Base-by-base conservation (phyloP, 2,113 vertebrate species). In the Terrapene triunguis region DNA sequence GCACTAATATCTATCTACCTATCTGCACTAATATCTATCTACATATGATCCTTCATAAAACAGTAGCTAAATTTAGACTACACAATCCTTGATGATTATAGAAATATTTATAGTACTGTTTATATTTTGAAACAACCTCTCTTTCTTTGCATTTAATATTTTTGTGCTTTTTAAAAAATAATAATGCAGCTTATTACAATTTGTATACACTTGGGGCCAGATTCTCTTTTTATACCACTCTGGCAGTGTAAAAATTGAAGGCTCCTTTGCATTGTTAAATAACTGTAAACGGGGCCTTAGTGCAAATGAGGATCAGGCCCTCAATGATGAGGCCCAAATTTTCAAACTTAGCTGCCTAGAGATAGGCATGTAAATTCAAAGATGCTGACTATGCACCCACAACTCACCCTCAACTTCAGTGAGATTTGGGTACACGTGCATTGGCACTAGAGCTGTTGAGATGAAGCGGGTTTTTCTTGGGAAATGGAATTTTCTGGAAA, bases 141-240 rank as follows among this genome's bases (percentile, higher is more conserved):
- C 3, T 80, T 11, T 53, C 35, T 38, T 35, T 24, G 27, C 35
- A 53, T 38, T 11, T 25, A n/a, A 22, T 14, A 38, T 53, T 81
- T 81, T 25, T 81, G 35, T 54, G 80, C 10, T 32, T 54, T 51
- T 32, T 32, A 14, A 32, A 32, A 62, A 81, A 12, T n/a, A 81
- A 81, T 54, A 54, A 22, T 8, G 24, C 69, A 72, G 8, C n/a
- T 69, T 59, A 16, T 51, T 5, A 27, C 2, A 3, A 5, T 44
- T 17, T 9, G 4, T 0, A 0, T 24, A 29, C 3, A 8, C 17
- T 44, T 76, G 89, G 91, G 76, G 50, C 2, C n/a, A 38, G 10
- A 81, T 87, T 14, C 4, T 72, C 53, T 87, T 80, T 51, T 80
- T 54, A 80, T 13, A 44, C 2, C 1, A 8, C 78, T 85, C 47